phyloP scores from a whole-genome alignment of 2,113 vertebrate species.

The Eolophus roseicapilla region DNA sequence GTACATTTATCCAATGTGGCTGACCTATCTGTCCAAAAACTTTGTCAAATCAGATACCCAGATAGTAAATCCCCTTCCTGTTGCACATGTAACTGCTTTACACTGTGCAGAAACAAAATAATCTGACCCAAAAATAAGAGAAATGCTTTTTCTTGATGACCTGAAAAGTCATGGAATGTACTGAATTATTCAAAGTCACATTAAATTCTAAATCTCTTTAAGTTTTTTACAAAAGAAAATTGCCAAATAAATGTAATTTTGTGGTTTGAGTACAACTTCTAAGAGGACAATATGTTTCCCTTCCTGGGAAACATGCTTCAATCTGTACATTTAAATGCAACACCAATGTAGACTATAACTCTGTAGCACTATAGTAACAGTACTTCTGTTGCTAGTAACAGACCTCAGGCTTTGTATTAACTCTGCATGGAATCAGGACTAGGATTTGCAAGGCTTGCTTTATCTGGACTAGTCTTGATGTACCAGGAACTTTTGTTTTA shows the following conservation, averaged over 20 bases:
- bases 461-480: not conserved
- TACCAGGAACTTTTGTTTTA: not conserved
- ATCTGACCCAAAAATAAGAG: not conserved
- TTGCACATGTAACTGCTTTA: not conserved
- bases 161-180: not conserved
- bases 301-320: not conserved
- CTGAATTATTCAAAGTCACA: not conserved
- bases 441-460: not conserved
- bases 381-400: not conserved
- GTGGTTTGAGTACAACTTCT: not conserved
- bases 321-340: not conserved
- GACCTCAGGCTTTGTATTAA: not conserved
- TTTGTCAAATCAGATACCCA: not conserved
- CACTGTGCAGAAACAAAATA: not conserved
- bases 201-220: not conserved
- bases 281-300: not conserved
- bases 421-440: not conserved
- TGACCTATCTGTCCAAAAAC: not conserved
- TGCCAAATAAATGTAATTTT: not conserved
- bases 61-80: not conserved
- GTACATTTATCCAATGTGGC: not conserved
- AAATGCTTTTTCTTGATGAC: not conserved
- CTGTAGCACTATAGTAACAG: not conserved
- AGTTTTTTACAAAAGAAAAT: not conserved
- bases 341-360: not conserved